Evolutionary conservation across 2,797 vertebrate genomes (phyloP), one percentile per base, ranked within the genome.

Genomic region (Chaunax sp.): DNA sequence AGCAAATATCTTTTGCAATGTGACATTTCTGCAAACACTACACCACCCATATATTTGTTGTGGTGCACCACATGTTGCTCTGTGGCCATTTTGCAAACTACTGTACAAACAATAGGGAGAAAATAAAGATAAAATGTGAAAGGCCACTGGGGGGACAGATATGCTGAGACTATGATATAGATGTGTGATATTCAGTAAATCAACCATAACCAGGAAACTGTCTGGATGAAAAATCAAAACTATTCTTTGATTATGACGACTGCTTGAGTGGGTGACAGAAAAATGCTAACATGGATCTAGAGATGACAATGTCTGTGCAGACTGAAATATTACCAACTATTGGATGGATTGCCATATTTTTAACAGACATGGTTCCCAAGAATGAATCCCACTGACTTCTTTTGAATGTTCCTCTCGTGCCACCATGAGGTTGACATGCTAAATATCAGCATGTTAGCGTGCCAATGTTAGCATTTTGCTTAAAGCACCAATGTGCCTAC

Each of bases 71-170:
- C 26, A 23, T 12, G 13, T 25, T 65, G 35, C 8, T n/a, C n/a
- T n/a, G n/a, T n/a, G n/a, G n/a, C 13, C 2, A 55, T 35, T 45
- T 33, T 52, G 50, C 40, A 58, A 4, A 61, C 5, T 23, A 25
- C 19, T 56, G 14, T 56, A 53, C 5, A 64, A 12, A 64, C 35
- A 63, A 41, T 0, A 47, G 19, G 16, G 20, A 16, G 51, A 26
- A 56, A 54, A 72, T 20, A 63, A 28, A 55, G 55, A 74, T n/a
- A 68, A 9, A 6, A 50, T 62, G 20, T 63, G 16, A 72, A 84
- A 78, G 84, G 75, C 18, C 77, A 85, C 70, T 64, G 77, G 1
- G 43, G 56, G 45, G 59, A 66, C 35, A 30, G 30, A 56, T 16
- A 51, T 59, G 35, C 12, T 56, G 33, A 52, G 12, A 44, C 19